Evolutionary conservation across 2,113 vertebrate genomes (phyloP), one percentile per base, ranked within the genome.

Genomic region (Xenus cinereus): DNA sequence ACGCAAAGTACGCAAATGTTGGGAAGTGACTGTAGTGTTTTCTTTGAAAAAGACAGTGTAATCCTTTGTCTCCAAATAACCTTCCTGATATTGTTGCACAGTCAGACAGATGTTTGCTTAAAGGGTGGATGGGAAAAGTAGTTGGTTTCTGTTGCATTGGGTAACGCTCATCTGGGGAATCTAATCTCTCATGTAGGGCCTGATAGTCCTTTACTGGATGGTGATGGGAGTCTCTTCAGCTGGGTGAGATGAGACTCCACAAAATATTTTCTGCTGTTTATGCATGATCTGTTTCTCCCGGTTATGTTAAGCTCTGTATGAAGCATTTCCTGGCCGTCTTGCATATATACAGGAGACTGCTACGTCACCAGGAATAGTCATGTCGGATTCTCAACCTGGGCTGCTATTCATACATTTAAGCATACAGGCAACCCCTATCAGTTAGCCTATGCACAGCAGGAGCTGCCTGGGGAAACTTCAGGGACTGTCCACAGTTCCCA

Each of bases 41-140:
- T 95, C 32, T n/a, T 62, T 63, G 79, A 85, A 84, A 82, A 75
- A 78, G 60, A 41, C 32, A 54, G 7, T 46, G n/a, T 57, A 85
- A 82, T 80, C 32, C 27, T 73, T 85, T 95, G 75, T 87, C 45
- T 88, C 50, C 72, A 83, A 37, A 33, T 85, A 89, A 76, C n/a
- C 76, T 89, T 56, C n/a, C n/a, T 3, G 1, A 7, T 64, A 19
- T 4, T 74, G 43, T 87, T 89, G 32, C 27, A 35, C 13, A 24
- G 32, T 64, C 39, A 76, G 60, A 62, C 13, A 71, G n/a, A n/a
- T 57, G 19, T 69, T 87, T 73, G 24, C 79, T 90, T 73, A 62
- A 90, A 90, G 51, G 15, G 35, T 33, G 45, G 68, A 39, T 74
- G 39, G 76, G 60, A 46, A 57, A 76, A 48, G 27, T 73, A 66